Base-by-base conservation (phyloP, 2,113 vertebrate genomes). In the Synodontis membranacea region DNA sequence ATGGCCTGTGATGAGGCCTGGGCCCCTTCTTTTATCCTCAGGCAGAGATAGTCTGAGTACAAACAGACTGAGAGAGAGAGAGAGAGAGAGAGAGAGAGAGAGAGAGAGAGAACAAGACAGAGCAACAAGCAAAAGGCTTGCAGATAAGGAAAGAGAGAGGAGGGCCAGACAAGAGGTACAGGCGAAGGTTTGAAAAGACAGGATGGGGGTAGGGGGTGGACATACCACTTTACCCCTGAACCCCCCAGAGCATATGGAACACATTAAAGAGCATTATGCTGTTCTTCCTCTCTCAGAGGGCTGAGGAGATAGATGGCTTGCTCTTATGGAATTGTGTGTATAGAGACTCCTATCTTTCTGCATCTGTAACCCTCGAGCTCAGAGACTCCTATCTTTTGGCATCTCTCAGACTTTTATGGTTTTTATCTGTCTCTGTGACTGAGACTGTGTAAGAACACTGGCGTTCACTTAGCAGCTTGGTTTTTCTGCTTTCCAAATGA, bases 1-100 rank as follows among this genome's bases (percentile, higher is more conserved):
- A 75, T 84, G 82, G 75, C 37, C 83, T 50, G 23, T 74, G 75
- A 84, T 88, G 90, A 86, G 83, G 80, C 90, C 17, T 85, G 80
- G 11, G 50, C 50, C 90, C 89, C 88, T 87, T 85, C 74, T 83
- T 83, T 88, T 87, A 82, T 91, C 91, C 83, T 89, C 90, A 62
- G 83, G 91, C 89, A 90, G 86, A 83, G 85, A 88, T 31, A 84
- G 82, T 87, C 90, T 93, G 93, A 95, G 94, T 95, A 94, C 82
- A 76, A 78, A 58, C 42, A 78, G 76, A 46, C 74, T 66, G 70
- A 42, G 86, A 44, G n/a, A 34, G 46, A 21, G 75, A 34, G 48
- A 81, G 12, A 58, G 74, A 83, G 58, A 25, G 44, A 31, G 50
- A 66, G 52, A 48, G 44, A 46, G 72, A 75, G 42, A 83, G 5